These are phyloP conservation scores for Phenacoccus solenopsis DNA, from an alignment of 1,140 invertebrate species.

Conservation along the genomic window DNA sequence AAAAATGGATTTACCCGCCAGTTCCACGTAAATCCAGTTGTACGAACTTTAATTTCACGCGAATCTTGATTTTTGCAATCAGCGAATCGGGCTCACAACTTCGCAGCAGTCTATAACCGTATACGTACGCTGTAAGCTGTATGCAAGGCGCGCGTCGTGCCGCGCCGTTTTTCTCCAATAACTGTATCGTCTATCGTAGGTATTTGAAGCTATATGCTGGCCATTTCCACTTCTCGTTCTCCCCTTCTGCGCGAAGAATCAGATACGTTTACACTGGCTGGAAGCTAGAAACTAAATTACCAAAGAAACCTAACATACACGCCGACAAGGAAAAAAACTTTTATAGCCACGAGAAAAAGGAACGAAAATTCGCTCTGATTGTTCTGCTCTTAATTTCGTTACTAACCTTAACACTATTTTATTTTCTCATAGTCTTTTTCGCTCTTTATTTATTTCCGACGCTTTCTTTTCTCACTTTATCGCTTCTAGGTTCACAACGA, in stretches of 20 bases:
- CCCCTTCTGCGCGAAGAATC: not conserved
- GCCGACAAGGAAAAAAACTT: not conserved
- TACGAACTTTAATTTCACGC: not conserved
- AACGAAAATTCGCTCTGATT: constrained; percentile 1
- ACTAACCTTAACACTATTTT: constrained; percentile 3
- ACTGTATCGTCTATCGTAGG: too few relatives aligned
- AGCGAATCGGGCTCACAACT: too few relatives aligned
- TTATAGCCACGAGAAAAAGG: constrained; percentile 1
- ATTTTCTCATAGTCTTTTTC: not conserved
- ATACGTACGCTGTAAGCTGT: too few relatives aligned
- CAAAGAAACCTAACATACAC: not conserved
- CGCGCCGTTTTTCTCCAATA: too few relatives aligned
- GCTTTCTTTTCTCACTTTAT: not conserved
- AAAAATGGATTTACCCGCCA: not conserved
- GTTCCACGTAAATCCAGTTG: too few relatives aligned
- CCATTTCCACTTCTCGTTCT: too few relatives aligned
- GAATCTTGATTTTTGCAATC: not conserved
- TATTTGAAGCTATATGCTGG: too few relatives aligned
- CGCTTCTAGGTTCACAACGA: not conserved
- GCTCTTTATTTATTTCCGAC: not conserved
- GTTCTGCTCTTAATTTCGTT: not conserved
- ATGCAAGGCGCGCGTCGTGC: too few relatives aligned
- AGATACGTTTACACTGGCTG: not conserved
- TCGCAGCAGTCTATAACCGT: too few relatives aligned
- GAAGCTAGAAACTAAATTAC: constrained; percentile 2